These are phyloP conservation scores for Papilio glaucus DNA, from an alignment of 1,140 invertebrate genomes.

Conservation along the genomic window DNA sequence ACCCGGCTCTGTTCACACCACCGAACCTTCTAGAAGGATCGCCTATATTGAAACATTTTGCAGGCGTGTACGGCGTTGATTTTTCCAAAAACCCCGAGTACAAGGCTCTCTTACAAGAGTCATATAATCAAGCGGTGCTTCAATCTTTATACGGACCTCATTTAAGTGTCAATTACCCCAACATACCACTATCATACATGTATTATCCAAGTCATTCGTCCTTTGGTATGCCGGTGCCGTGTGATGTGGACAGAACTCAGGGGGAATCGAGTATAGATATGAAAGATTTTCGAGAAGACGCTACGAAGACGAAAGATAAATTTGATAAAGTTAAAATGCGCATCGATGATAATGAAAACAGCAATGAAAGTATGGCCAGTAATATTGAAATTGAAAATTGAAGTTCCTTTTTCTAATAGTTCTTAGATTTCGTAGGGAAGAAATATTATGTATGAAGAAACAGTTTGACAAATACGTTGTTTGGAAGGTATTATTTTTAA, in stretches of 20 bases:
- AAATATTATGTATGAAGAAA: background rate
- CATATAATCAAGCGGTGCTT: conserved; percentile 78
- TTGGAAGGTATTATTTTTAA: background rate
- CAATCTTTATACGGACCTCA: conserved; percentile 80
- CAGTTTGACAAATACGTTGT: no score
- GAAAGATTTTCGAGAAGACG: conserved; percentile 57
- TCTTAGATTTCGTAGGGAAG: background rate
- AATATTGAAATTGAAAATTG: conserved; percentile 82
- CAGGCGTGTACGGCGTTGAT: conserved; percentile 80
- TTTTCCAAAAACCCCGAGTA: conserved; percentile 81
- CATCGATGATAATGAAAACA: conserved; percentile 76
- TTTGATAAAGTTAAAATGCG: conserved; percentile 54
- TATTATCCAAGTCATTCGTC: conserved; percentile 79
- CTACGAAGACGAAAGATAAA: conserved; percentile 56
- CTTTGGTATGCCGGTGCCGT: conserved; percentile 68
- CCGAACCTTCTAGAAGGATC: conserved; percentile 70
- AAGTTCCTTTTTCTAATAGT: conserved; percentile 38
- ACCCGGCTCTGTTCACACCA: conserved; percentile 70
- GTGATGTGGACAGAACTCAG: conserved; percentile 65
- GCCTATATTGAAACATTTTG: conserved; percentile 80
- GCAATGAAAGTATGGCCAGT: conserved; percentile 80
- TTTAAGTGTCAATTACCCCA: conserved; percentile 76
- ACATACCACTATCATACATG: conserved; percentile 77
- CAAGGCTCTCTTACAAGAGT: conserved; percentile 79
- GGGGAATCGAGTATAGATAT: conserved; percentile 51